Base-by-base conservation (phyloP, 2,113 vertebrate genomes). In the Chionis minor region DNA sequence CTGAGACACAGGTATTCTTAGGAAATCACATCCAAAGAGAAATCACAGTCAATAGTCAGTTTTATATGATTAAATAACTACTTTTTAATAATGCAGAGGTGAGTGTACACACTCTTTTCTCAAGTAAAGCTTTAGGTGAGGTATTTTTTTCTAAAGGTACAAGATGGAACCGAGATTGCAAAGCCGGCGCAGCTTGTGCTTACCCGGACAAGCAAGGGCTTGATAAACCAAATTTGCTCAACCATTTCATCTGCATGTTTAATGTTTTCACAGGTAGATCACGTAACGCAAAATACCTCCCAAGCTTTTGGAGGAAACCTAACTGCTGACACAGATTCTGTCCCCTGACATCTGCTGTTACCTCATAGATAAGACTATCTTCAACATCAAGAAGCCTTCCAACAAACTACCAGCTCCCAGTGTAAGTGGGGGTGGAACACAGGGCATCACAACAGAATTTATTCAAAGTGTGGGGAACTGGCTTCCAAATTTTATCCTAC, bases 291-390 rank as follows among this genome's bases (percentile, higher is more conserved):
- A 59, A 93, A 84, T 20, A 80, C 56, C 44, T 69, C 66, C 73
- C 83, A 91, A 47, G 86, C 8, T 82, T 89, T 69, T 79, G 59
- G 28, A 90, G 49, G 58, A 83, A 80, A 80, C n/a, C 42, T 27
- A 87, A 47, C 44, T 94, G 83, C 86, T 97, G 86, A 91, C 45
- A 86, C 40, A 91, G 70, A 52, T 85, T n/a, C 33, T 87, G 62
- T 84, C 35, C 73, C 40, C 54, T 87, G 44, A 42, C 12, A 79
- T 58, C 63, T 73, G 35, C 51, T 66, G 21, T 67, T 84, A 59
- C 44, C n/a, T 45, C 73, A 82, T 3, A 69, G 27, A 21, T 21
- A 82, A 80, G 40, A 73, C 21, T 61, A 92, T 38, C 52, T 75
- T 22, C 45, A 65, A 73, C n/a, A 94, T 54, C 79, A 78, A 38